phyloP scores from a whole-genome alignment of 1,140 invertebrate species.

The Orussus abietinus region DNA sequence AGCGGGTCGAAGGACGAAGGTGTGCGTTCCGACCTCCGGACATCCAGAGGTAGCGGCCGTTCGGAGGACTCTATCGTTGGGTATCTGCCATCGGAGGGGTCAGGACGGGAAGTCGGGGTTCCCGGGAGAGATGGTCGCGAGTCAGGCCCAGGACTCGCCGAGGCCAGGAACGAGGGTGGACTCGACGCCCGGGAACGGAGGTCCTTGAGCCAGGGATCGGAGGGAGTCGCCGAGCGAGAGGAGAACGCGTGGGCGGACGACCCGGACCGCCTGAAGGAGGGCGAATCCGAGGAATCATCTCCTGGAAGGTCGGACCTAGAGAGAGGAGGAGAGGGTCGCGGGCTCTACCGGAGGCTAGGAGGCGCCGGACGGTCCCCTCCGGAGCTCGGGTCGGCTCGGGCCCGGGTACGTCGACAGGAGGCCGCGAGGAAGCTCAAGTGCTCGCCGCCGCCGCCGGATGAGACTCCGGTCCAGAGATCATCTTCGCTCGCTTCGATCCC shows the following conservation, averaged over 20 bases:
- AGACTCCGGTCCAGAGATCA: conserved; percentile 19
- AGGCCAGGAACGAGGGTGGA: conserved; percentile 10
- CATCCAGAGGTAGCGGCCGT: conserved; percentile 36
- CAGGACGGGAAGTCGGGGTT: background rate
- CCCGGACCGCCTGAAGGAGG: conserved; percentile 1
- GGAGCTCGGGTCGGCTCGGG: conserved; percentile 8
- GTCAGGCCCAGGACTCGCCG: background rate
- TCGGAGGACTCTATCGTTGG: too few species aligned
- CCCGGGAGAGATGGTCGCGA: background rate
- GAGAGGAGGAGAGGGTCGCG: conserved; percentile 14
- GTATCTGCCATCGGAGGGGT: too few species aligned
- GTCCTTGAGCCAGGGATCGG: background rate
- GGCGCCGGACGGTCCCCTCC: background rate
- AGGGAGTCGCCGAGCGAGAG: conserved; percentile 7
- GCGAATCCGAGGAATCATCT: conserved; percentile 10
- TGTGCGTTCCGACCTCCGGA: conserved; percentile 38
- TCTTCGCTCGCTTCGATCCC: conserved; percentile 7
- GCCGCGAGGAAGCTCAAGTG: conserved; percentile 28
- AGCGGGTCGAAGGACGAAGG: conserved; percentile 26
- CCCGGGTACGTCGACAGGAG: background rate
- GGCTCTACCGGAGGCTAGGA: too few species aligned
- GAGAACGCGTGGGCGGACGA: background rate
- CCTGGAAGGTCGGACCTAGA: conserved; percentile 4
- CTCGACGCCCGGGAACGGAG: conserved; percentile 3
- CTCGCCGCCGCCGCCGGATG: conserved; percentile 38